Conservation (phyloP, 2,113 vertebrate genomes). For the Aepyceros melampus region DNA sequence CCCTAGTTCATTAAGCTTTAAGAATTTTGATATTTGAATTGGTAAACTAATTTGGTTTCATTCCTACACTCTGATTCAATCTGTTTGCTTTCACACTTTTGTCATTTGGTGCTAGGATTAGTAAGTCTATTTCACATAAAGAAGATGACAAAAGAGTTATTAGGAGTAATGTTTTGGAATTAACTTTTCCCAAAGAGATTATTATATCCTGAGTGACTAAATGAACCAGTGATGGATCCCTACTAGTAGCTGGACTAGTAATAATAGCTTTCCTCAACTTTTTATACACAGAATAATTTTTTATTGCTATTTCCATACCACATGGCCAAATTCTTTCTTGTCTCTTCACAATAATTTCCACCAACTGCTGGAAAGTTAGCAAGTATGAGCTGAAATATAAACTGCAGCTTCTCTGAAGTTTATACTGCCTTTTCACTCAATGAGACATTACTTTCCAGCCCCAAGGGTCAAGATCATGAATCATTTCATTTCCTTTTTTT, state of each 20-base stretch:
- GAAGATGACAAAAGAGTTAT: slow-evolving; percentile 40
- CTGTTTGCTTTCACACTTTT: slow-evolving; percentile 28
- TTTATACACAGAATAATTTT: slow-evolving; percentile 41
- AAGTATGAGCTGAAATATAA: slow-evolving; percentile 56
- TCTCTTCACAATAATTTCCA: slow-evolving; percentile 67
- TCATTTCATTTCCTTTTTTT: neutral
- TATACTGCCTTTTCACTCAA: slow-evolving; percentile 46
- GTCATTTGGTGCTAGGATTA: neutral
- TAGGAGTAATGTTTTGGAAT: slow-evolving; percentile 19
- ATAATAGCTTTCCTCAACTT: slow-evolving; percentile 36
- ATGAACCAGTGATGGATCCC: neutral
- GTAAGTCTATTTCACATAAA: slow-evolving; percentile 33
- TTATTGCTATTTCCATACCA: slow-evolving; percentile 66
- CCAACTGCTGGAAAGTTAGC: slow-evolving; percentile 58
- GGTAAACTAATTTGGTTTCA: neutral
- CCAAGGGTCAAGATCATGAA: slow-evolving; percentile 55
- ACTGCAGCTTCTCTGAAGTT: slow-evolving; percentile 41
- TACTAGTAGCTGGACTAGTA: slow-evolving; percentile 30
- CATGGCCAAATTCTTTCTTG: slow-evolving; percentile 65
- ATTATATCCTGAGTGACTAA: slow-evolving; percentile 36
- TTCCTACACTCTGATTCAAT: neutral
- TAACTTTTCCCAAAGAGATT: slow-evolving; percentile 42
- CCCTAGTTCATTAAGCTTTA: neutral
- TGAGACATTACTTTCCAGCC: slow-evolving; percentile 58
- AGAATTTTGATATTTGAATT: neutral